A percentile compares a stretch with the other conserved stretches of the same genome.
Evolutionary conservation across 2,113 vertebrate genomes (phyloP).

Genomic region (Psittacus erithacus): DNA sequence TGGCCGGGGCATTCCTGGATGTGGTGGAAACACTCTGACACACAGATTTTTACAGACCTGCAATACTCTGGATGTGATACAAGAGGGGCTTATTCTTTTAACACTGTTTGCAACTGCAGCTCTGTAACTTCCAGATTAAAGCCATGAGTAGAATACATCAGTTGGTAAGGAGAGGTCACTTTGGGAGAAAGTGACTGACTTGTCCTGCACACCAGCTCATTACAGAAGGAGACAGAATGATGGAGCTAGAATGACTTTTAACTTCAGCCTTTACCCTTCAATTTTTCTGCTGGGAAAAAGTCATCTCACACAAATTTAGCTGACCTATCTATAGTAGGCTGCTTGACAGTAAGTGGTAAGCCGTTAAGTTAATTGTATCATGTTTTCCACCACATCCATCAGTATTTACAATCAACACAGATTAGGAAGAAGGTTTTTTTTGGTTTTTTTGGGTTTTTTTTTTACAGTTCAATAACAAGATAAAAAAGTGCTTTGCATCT

Average conservation of each 20-base stretch:
- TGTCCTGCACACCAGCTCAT: not conserved
- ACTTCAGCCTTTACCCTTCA: not conserved
- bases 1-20: slow-evolving; percentile 56
- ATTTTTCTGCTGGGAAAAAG: not conserved
- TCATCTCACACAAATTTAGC: not conserved
- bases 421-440: slow-evolving; percentile 13
- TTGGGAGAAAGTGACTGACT: not conserved
- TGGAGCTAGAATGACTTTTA: not conserved
- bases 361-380: slow-evolving; percentile 14
- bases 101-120: not conserved
- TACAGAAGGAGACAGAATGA: not conserved
- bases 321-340: not conserved
- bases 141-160: not conserved
- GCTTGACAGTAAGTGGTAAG: not conserved
- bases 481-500: not conserved
- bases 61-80: not conserved
- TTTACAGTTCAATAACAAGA: slow-evolving; percentile 11
- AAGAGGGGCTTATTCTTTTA: not conserved
- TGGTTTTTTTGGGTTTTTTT: not conserved
- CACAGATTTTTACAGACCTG: slow-evolving; percentile 9
- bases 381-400: slow-evolving; percentile 66
- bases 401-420: slow-evolving; percentile 35
- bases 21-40: slow-evolving; percentile 52
- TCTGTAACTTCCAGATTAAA: not conserved
- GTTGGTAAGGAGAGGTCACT: not conserved